phyloP scores from a whole-genome alignment of 2,797 vertebrate genomes.

The Coilia nasus region DNA sequence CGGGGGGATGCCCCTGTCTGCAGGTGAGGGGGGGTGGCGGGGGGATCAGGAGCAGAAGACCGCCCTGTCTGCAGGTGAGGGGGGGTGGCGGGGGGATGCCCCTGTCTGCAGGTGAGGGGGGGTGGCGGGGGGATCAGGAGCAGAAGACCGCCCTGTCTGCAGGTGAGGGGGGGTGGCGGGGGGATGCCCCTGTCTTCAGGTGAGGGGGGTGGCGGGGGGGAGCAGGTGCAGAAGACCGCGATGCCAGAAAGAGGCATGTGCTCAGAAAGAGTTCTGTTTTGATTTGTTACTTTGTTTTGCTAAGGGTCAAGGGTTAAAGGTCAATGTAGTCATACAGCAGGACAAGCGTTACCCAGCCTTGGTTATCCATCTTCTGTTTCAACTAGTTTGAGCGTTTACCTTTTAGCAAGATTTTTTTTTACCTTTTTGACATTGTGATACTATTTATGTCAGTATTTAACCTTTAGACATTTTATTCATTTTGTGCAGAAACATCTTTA shows the following conservation, averaged over 20 bases:
- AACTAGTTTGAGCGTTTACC: background rate
- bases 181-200: constrained; percentile 78
- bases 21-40: constrained; percentile 64
- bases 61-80: constrained; percentile 83
- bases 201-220: constrained; percentile 70
- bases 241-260: constrained; percentile 75
- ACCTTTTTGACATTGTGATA: background rate
- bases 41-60: constrained; percentile 78
- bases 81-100: constrained; percentile 75
- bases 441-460: too few relatives aligned
- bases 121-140: constrained; percentile 75
- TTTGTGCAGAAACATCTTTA: background rate
- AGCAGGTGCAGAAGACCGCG: constrained; percentile 75
- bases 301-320: background rate
- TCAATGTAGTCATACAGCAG: background rate
- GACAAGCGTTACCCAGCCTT: background rate
- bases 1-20: constrained; percentile 86
- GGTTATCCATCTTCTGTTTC: background rate
- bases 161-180: constrained; percentile 83
- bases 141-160: constrained; percentile 81
- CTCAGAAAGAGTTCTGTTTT: constrained; percentile 50
- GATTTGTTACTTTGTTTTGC: background rate
- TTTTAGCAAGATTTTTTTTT: background rate
- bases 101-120: constrained; percentile 86
- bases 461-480: background rate